Base-by-base conservation (phyloP, 2,113 vertebrate species). In the Nyctereutes procyonoides region DNA sequence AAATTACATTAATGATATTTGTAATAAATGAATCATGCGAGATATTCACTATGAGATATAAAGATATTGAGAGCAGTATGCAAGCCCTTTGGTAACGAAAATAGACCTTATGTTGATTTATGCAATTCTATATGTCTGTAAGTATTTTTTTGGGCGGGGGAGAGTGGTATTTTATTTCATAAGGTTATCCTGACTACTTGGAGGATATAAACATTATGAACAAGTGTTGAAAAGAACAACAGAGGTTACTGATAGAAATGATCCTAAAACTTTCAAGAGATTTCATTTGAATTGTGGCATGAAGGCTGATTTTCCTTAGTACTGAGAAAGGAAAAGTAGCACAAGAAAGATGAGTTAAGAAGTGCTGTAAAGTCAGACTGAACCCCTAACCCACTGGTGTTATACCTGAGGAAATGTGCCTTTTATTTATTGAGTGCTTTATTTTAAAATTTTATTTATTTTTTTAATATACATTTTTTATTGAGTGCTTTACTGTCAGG, bases 21-120 rank as follows among this genome's bases (percentile, higher is more conserved):
- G 16, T 63, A 92, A 92, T 67, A 91, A 95, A 79, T 74, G 67
- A 94, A 16, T 80, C 32, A 13, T 56, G 1, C 8, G 63, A 5
- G 32, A 63, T 15, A 60, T 67, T 74, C 14, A 53, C 60, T 24
- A 62, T 86, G 53, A 87, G 9, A 8, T 92, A 95, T 84, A 56
- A 88, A 38, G 53, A 51, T 80, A 73, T 30, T 83, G 30, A 79
- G 51, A 96, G 28, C 30, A 88, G 63, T 53, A 53, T 16, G 2
- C 30, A 92, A 92, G 35, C 24, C 92, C 8, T 28, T 94, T 95
- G 43, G 35, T 51, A 87, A 81, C 30, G 84, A 82, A 87, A 95
- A 96, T 32, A n/a, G 35, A 15, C 74, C 56, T 38, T 58, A 53
- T 17, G 3, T 58, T 67, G 48, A 91, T 71, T 90, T 77, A 88